These are phyloP conservation scores for Amblyopsis rosae DNA, from an alignment of 2,113 vertebrate genomes.

Conservation along the genomic window DNA sequence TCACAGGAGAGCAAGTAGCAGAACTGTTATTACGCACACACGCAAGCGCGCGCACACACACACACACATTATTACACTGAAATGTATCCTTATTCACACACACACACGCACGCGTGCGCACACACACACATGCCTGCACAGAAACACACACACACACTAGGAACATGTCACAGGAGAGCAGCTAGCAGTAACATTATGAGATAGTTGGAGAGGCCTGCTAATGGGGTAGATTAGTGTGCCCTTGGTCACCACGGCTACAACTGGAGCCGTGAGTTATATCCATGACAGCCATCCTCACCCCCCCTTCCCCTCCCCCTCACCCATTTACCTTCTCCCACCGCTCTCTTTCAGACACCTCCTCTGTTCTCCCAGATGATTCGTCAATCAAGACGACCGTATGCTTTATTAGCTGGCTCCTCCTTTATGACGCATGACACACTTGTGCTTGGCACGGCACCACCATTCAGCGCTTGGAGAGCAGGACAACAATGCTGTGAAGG, in stretches of 20 bases:
- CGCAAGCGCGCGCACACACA: slow-evolving; percentile 1
- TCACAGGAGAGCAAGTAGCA: slow-evolving; percentile 99
- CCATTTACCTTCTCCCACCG: slow-evolving; percentile 18
- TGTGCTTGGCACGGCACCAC: background rate
- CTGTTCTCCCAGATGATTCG: slow-evolving; percentile 53
- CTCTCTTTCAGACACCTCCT: slow-evolving; percentile 24
- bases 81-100: background rate
- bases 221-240: slow-evolving; percentile 99
- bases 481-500: slow-evolving; percentile 20
- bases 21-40: slow-evolving; percentile 67
- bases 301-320: slow-evolving; percentile 14
- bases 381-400: slow-evolving; percentile 28
- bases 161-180: slow-evolving; percentile 87
- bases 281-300: slow-evolving; percentile 43
- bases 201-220: slow-evolving; percentile 93
- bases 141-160: slow-evolving; percentile 25
- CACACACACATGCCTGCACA: slow-evolving; percentile 4
- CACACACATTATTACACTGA: background rate
- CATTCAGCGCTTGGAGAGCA: background rate
- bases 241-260: slow-evolving; percentile 94
- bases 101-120: slow-evolving; percentile 3
- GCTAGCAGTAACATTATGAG: slow-evolving; percentile 98
- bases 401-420: background rate
- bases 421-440: too few relatives aligned
- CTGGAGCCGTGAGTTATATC: slow-evolving; percentile 83